A percentile compares a stretch with the other conserved stretches of the same genome.
Evolutionary conservation across 2,113 vertebrate species (phyloP).

Genomic region (Brachyhypopomus occidentalis): DNA sequence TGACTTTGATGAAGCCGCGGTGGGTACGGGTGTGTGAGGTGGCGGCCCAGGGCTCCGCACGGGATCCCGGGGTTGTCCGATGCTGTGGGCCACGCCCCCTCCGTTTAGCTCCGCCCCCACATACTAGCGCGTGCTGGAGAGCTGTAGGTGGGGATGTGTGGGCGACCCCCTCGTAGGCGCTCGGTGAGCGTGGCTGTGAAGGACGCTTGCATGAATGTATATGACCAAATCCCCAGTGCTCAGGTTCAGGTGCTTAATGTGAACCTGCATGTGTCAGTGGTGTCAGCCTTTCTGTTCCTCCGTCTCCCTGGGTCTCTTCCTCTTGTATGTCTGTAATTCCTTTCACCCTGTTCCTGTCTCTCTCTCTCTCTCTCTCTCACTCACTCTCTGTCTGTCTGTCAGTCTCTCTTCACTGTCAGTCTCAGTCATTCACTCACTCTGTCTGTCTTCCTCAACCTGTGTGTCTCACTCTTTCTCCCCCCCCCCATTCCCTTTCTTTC

Average conservation of each 20-base stretch:
- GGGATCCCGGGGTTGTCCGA: slow-evolving; percentile 22
- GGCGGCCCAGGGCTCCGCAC: slow-evolving; percentile 54
- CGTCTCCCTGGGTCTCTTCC: neutral
- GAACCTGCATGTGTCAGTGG: neutral
- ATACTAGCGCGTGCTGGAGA: neutral
- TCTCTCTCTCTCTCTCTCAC: neutral
- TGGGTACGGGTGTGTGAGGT: slow-evolving; percentile 79
- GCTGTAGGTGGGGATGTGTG: too few species aligned
- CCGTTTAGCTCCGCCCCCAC: slow-evolving; percentile 42
- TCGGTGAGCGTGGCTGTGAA: too few species aligned
- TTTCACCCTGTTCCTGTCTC: too few species aligned
- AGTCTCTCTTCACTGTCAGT: too few species aligned
- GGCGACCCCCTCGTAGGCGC: too few species aligned
- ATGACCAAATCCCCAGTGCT: too few species aligned
- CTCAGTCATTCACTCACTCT: neutral
- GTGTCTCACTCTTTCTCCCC: neutral
- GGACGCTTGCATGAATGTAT: too few species aligned
- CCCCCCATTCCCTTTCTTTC: neutral
- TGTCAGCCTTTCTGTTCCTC: neutral
- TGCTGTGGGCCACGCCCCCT: slow-evolving; percentile 55
- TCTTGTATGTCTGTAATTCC: neutral
- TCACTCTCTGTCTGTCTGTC: too few species aligned
- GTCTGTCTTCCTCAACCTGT: slow-evolving; percentile 7
- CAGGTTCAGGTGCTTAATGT: neutral
- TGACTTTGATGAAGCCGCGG: slow-evolving; percentile 83